A percentile compares a stretch with the other conserved stretches of the same genome.
Conservation (phyloP, 1,140 invertebrate species). For the Orius laevigatus region DNA sequence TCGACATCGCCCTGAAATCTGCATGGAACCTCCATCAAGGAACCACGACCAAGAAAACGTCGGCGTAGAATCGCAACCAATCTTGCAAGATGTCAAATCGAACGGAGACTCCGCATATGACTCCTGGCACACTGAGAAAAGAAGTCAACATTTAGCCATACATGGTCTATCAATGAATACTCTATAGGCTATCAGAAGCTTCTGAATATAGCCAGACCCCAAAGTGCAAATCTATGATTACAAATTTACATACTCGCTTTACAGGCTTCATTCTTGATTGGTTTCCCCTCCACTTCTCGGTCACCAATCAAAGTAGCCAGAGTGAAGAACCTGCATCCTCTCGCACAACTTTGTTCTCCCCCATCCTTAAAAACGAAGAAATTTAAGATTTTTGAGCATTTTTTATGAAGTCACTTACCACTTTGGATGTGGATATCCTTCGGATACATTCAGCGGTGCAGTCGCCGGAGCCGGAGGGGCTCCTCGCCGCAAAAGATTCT, state of each 20-base stretch:
- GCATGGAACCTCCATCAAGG: not conserved
- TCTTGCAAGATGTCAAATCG: not conserved
- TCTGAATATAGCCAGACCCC: not conserved
- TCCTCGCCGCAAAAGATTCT: too few relatives aligned
- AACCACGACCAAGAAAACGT: not conserved
- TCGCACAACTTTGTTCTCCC: not conserved
- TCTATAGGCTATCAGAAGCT: not conserved
- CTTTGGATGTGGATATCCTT: too few relatives aligned
- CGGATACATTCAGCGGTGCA: too few relatives aligned
- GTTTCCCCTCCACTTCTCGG: not conserved
- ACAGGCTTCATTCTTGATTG: not conserved
- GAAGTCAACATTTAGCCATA: not conserved
- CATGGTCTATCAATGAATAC: too few relatives aligned
- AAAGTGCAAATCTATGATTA: not conserved
- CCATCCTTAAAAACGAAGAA: not conserved
- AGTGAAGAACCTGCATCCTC: conserved; percentile 1
- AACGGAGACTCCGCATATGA: not conserved
- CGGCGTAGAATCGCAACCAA: not conserved
- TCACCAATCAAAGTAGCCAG: not conserved
- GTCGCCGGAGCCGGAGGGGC: too few relatives aligned
- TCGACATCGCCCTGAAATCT: not conserved
- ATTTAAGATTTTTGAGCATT: not conserved
- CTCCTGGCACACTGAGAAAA: conserved; percentile 1
- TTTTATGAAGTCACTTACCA: too few relatives aligned
- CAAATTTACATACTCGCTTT: conserved; percentile 1